Evolutionary conservation across 2,797 vertebrate species (phyloP).

Genomic region (Phalloptychus januarius): DNA sequence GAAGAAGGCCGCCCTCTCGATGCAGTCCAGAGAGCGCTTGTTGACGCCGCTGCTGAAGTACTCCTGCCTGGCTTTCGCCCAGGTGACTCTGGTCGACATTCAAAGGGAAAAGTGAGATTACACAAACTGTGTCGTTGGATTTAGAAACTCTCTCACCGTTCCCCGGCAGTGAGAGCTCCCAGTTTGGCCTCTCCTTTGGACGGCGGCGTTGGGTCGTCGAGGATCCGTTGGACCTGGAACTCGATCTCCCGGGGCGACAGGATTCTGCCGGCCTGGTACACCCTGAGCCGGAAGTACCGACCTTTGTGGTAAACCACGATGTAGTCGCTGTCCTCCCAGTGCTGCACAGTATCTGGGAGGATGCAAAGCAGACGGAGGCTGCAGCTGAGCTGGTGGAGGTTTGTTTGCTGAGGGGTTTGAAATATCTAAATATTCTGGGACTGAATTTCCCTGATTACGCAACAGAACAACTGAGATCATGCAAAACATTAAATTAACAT

Average conservation of each 20-base stretch:
- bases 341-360: constrained; percentile 82
- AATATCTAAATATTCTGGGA: not conserved
- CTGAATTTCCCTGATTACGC: not conserved
- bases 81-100: constrained; percentile 78
- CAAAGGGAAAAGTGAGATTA: constrained; percentile 1
- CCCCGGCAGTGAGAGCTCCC: constrained; percentile 87
- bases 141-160: constrained; percentile 76
- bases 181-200: constrained; percentile 85
- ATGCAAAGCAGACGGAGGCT: not conserved
- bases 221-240: constrained; percentile 88
- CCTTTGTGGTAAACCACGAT: constrained; percentile 88
- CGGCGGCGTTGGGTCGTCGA: constrained; percentile 83
- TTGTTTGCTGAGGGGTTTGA: not conserved
- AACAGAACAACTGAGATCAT: not conserved
- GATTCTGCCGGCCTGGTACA: constrained; percentile 84
- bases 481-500: not conserved
- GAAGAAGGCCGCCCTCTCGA: constrained; percentile 92
- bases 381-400: not conserved
- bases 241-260: constrained; percentile 88
- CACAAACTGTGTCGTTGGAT: not conserved
- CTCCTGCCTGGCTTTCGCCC: constrained; percentile 84
- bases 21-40: constrained; percentile 81
- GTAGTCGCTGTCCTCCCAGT: constrained; percentile 87
- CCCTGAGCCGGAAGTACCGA: constrained; percentile 85
- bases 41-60: constrained; percentile 84